Base-by-base conservation (phyloP, 2,797 vertebrate genomes). In the Esox lucius region DNA sequence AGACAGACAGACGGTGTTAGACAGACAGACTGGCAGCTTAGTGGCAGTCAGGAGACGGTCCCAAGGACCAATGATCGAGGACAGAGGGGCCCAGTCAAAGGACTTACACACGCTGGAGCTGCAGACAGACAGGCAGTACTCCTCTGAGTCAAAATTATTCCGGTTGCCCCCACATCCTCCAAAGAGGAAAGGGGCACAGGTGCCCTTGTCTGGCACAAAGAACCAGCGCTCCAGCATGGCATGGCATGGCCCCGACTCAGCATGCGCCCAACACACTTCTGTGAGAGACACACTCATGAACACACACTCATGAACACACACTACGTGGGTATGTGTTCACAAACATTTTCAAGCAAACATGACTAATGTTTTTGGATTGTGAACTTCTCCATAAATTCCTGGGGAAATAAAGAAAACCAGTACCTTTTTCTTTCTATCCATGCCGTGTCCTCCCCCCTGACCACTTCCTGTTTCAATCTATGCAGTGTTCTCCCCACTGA, bases 91-190 rank as follows among this genome's bases (percentile, higher is more conserved):
- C 81, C 48, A 3, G 65, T 74, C 84, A 46, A 73, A 74, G 81
- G 59, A 98, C 97, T 98, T 98, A 98, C 97, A 93, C 94, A 96
- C 95, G 78, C 93, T 95, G 95, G 95, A 96, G 95, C 96, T 94
- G 96, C 97, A 88, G 94, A 96, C 96, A 94, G 93, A 95, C 91
- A 98, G 90, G 96, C 97, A 99, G 97, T 99, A 99, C 75, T 98
- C 96, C 93, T 98, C 96, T 4, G 97, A 96, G 80, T 96, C 96
- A 97, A 99, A 99, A 97, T 99, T 99, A 97, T 99, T 99, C 92
- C 97, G 95, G 96, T 99, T 99, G 89, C 98, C 97, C 46, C 96
- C 97, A 75, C 98, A 99, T 93, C 98, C 98, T 89, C 98, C 97
- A 88, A 98, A 99, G 94, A 96, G 95, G 96, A 99, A 99, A 78